Evolutionary conservation across 2,888 invertebrate species (phyloP), one percentile per base, ranked within the genome.

Genomic region (Drosophila tanythrix): DNA sequence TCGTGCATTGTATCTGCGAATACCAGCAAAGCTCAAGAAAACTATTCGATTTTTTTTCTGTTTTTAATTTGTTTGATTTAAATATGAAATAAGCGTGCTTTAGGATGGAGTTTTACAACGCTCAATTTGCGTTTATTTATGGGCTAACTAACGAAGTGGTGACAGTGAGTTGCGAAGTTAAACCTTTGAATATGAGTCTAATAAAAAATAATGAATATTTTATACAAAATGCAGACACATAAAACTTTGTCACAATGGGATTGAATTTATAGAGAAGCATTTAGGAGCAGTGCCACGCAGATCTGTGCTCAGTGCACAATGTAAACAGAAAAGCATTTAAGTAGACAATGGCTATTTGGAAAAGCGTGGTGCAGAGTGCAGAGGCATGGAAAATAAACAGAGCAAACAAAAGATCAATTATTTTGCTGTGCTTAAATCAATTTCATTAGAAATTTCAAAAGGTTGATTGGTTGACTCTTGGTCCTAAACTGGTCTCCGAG

Each of bases 321-420:
- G 51, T 25, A 25, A 25, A 18, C 27, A 38, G n/a, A 29, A 36
- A 27, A 38, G 40, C 40, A 40, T 40, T 29, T 43, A 40, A 38
- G 5, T 29, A n/a, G 3, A 36, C 50, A 64, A 60, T 31, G 51
- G 25, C 33, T 65, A 40, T 65, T 40, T 35, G 3, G 21, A 46
- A 38, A 29, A 60, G 51, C 50, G 21, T 38, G 38, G 46, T 74
- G 62, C 55, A 21, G 21, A 21, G 21, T 21, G 21, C 71, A 64
- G 51, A 64, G 58, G 36, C 71, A 71, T 64, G 67, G 57, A 58
- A 72, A 80, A 78, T 59, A 78, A 79, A 66, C 59, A 63, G n/a
- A 58, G 5, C 33, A 15, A 35, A 33, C 51, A 57, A 51, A 36
- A 25, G 46, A 46, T 27, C 51, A 61, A 63, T 29, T 46, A 25